Percentiles rank a stretch among this genome's conserved stretches.
Evolutionary conservation across 2,797 vertebrate genomes (phyloP).

Genomic region (Chaetodon trifasciatus): DNA sequence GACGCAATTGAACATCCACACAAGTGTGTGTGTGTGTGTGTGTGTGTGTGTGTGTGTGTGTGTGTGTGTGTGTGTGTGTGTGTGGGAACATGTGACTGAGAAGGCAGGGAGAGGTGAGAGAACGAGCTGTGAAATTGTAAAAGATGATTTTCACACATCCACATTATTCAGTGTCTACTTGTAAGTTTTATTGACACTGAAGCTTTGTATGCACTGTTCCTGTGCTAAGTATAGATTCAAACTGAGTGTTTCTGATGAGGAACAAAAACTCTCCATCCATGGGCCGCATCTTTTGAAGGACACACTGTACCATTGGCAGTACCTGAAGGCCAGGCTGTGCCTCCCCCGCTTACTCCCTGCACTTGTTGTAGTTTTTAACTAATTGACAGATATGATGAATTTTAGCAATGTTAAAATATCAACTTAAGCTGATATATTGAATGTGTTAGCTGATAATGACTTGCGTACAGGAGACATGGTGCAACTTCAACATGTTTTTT

Average conservation of each 20-base stretch:
- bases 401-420: too few relatives aligned
- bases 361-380: background rate
- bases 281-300: background rate
- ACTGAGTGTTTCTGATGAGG: background rate
- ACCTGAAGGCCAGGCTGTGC: conserved; percentile 7
- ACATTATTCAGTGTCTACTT: conserved; percentile 22
- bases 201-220: background rate
- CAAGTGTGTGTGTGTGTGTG: background rate
- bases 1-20: conserved; percentile 6
- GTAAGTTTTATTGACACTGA: background rate
- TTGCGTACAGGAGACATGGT: too few relatives aligned
- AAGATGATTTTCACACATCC: conserved; percentile 30
- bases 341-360: background rate
- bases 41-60: background rate
- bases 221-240: conserved; percentile 3
- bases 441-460: background rate
- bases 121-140: conserved; percentile 35
- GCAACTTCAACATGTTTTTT: background rate
- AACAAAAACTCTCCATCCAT: conserved; percentile 18
- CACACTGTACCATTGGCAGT: background rate
- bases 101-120: conserved; percentile 16
- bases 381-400: background rate
- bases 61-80: background rate
- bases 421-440: background rate
- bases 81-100: background rate